A percentile compares a stretch with the other conserved stretches of the same genome.
phyloP scores from a whole-genome alignment of 30 jellyfish, hydroid and myxozoan genomes.

The Aurelia aurita complex sp. Pacific region DNA sequence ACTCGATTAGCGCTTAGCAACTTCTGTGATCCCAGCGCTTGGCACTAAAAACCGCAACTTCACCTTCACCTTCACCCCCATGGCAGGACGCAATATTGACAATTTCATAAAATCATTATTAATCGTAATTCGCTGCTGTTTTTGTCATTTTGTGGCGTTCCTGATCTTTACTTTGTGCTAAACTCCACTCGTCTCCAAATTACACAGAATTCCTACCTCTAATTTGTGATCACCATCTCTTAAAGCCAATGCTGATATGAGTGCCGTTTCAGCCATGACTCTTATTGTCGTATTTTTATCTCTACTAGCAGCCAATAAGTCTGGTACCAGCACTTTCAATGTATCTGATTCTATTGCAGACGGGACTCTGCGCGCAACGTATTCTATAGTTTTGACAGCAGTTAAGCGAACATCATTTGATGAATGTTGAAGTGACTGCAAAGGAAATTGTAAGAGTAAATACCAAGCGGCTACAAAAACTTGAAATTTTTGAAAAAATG shows the following conservation, averaged over 20 bases:
- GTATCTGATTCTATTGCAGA: constrained; percentile 27
- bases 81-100: no score
- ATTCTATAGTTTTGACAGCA: constrained; percentile 69
- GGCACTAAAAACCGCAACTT: no score
- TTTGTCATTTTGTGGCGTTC: no score
- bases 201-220: constrained; percentile 12
- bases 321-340: constrained; percentile 53
- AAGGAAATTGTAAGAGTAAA: neutral
- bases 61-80: no score
- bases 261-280: constrained; percentile 72
- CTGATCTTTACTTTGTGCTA: no score
- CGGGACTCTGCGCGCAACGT: constrained; percentile 59
- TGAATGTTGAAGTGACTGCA: constrained; percentile 73
- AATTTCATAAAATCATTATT: no score
- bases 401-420: constrained; percentile 79
- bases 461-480: no score
- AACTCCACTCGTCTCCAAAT: no score
- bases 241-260: constrained; percentile 49
- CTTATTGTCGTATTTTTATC: constrained; percentile 83
- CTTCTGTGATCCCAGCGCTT: no score
- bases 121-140: no score
- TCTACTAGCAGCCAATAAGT: constrained; percentile 48
- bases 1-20: no score
- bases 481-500: no score
- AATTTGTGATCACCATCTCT: constrained; percentile 49